These are phyloP conservation scores for Tinamus guttatus DNA, from an alignment of 2,113 vertebrate genomes.

Conservation along the genomic window DNA sequence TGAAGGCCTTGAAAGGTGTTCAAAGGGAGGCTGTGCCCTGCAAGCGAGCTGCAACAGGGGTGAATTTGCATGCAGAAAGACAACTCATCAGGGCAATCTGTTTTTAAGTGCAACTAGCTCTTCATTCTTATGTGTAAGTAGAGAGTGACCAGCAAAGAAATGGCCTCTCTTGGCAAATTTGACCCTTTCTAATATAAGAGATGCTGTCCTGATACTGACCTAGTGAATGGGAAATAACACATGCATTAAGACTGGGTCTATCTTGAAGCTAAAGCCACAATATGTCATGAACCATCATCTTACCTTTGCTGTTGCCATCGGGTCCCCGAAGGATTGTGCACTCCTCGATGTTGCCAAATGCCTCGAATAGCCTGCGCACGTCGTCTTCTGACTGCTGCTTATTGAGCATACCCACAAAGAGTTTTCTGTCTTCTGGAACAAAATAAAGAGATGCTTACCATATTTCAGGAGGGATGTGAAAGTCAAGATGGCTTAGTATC, in stretches of 20 bases:
- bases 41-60: accelerated
- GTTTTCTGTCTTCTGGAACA: conserved; percentile 99
- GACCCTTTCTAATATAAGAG: neutral
- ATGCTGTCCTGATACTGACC: accelerated
- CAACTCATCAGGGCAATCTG: accelerated
- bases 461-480: conserved; percentile 28
- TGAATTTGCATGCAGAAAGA: accelerated
- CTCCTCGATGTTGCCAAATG: conserved; percentile 96
- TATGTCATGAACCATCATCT: neutral
- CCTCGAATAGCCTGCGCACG: conserved; percentile 95
- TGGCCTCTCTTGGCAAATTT: neutral
- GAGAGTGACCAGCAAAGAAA: neutral
- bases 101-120: neutral
- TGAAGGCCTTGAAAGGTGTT: neutral
- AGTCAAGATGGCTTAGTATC: conserved; percentile 8
- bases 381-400: conserved; percentile 98
- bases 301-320: conserved; percentile 98
- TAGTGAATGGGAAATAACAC: neutral
- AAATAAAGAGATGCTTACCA: conserved; percentile 90
- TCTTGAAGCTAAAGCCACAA: neutral
- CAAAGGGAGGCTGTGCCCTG: neutral
- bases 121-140: neutral
- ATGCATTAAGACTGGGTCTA: accelerated
- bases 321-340: conserved; percentile 97
- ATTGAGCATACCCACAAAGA: conserved; percentile 99